Conservation (phyloP, 2,797 vertebrate species). For the Malacoraja senta region DNA sequence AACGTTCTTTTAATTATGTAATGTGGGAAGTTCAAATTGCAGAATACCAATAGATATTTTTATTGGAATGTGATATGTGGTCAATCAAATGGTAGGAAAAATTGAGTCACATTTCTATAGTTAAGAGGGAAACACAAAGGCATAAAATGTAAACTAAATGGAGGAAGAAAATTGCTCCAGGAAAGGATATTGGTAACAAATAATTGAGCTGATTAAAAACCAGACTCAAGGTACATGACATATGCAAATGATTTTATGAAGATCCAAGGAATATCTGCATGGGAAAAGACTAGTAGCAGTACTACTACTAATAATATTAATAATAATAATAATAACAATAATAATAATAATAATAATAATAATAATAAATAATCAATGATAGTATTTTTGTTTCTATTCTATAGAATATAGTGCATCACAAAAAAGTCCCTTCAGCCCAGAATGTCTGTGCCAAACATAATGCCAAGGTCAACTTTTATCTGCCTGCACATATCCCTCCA, state of each 20-base stretch:
- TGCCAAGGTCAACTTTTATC: too few species aligned
- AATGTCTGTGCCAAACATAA: too few species aligned
- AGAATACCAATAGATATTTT: not conserved
- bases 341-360: too few species aligned
- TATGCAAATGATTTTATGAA: not conserved
- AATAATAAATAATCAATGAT: not conserved
- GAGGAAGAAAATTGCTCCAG: not conserved
- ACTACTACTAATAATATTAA: too few species aligned
- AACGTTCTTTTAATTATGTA: not conserved
- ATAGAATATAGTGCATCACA: too few species aligned
- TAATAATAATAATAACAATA: too few species aligned
- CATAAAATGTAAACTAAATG: not conserved
- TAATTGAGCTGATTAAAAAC: not conserved
- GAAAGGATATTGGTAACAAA: not conserved
- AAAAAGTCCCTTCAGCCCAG: too few species aligned
- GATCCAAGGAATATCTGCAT: not conserved
- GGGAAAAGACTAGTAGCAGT: not conserved
- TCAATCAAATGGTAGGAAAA: not conserved
- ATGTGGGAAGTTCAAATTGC: not conserved
- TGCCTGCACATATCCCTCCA: too few species aligned
- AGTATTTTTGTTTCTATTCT: not conserved
- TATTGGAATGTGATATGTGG: not conserved
- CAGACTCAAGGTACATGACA: not conserved
- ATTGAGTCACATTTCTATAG: not conserved
- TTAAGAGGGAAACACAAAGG: not conserved